A percentile compares a stretch with the other conserved stretches of the same genome.
phyloP scores from a whole-genome alignment of 2,888 invertebrate genomes.

The Myopa testacea region DNA sequence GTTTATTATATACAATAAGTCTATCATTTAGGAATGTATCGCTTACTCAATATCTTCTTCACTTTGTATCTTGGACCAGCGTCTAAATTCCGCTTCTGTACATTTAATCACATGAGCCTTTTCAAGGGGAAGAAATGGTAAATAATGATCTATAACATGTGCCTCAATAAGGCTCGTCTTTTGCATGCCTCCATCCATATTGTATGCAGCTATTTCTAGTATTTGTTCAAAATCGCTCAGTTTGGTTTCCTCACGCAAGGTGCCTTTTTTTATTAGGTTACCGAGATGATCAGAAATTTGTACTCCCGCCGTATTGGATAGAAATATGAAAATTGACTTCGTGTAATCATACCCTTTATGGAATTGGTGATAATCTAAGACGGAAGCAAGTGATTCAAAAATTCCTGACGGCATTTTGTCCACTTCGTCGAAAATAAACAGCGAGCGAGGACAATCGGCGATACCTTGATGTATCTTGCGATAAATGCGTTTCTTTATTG shows the following conservation, averaged over 20 bases:
- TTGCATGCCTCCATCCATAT: slow-evolving; percentile 82
- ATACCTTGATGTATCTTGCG: slow-evolving; percentile 75
- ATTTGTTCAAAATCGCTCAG: slow-evolving; percentile 80
- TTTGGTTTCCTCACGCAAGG: slow-evolving; percentile 73
- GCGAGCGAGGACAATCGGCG: slow-evolving; percentile 76
- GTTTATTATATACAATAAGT: neutral
- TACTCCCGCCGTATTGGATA: slow-evolving; percentile 88
- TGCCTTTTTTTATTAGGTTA: slow-evolving; percentile 70
- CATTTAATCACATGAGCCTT: slow-evolving; percentile 84
- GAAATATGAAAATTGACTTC: slow-evolving; percentile 86
- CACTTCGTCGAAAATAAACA: slow-evolving; percentile 98
- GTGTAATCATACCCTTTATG: slow-evolving; percentile 80
- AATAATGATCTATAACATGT: slow-evolving; percentile 90
- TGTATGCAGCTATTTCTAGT: slow-evolving; percentile 78
- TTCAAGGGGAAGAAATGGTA: slow-evolving; percentile 95
- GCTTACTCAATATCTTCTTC: slow-evolving; percentile 51
- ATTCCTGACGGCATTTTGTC: slow-evolving; percentile 89
- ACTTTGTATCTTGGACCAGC: slow-evolving; percentile 56
- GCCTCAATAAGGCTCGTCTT: slow-evolving; percentile 84
- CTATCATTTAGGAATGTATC: neutral
- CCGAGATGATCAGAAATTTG: slow-evolving; percentile 59
- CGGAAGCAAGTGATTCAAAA: slow-evolving; percentile 87
- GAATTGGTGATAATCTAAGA: slow-evolving; percentile 85
- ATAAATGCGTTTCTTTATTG: slow-evolving; percentile 70
- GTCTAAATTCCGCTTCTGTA: slow-evolving; percentile 75